phyloP scores from a whole-genome alignment of 2,113 vertebrate genomes.

The Osmerus eperlanus region DNA sequence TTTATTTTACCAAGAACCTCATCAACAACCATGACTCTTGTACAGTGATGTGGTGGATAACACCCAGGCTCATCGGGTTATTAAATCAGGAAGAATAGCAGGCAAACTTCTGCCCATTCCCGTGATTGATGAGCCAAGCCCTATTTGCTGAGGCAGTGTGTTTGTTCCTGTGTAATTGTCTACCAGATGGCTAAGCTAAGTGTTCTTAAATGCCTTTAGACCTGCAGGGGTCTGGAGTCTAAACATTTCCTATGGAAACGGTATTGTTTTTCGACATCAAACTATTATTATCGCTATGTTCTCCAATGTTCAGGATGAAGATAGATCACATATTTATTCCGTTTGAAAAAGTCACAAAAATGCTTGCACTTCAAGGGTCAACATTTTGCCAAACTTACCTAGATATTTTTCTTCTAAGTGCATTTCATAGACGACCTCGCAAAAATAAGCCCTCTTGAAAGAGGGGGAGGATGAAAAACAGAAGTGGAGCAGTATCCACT shows the following conservation, averaged over 20 bases:
- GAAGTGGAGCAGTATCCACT: slow-evolving; percentile 31
- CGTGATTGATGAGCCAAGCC: slow-evolving; percentile 78
- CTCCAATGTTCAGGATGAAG: slow-evolving; percentile 47
- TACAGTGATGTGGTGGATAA: slow-evolving; percentile 27
- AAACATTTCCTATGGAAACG: slow-evolving; percentile 63
- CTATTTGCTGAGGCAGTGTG: slow-evolving; percentile 80
- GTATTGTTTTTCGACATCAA: slow-evolving; percentile 60
- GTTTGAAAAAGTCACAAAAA: slow-evolving; percentile 39
- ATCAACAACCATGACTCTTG: too few relatives aligned
- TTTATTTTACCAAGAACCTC: too few relatives aligned
- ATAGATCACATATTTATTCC: slow-evolving; percentile 44
- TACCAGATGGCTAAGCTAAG: slow-evolving; percentile 82
- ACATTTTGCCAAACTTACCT: too few relatives aligned
- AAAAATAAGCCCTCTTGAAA: slow-evolving; percentile 48
- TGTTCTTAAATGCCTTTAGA: slow-evolving; percentile 77
- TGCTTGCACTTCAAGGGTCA: slow-evolving; percentile 29
- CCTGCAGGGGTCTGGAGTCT: slow-evolving; percentile 66
- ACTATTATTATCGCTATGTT: slow-evolving; percentile 30
- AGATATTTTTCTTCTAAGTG: slow-evolving; percentile 29
- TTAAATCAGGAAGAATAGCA: slow-evolving; percentile 72
- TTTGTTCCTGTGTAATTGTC: slow-evolving; percentile 81
- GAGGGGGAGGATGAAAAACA: slow-evolving; percentile 3
- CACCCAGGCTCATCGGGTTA: slow-evolving; percentile 69
- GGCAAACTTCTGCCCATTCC: slow-evolving; percentile 72
- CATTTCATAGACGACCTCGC: slow-evolving; percentile 44